phyloP scores from a whole-genome alignment of 1,140 invertebrate species.

The Drepana arcuata region DNA sequence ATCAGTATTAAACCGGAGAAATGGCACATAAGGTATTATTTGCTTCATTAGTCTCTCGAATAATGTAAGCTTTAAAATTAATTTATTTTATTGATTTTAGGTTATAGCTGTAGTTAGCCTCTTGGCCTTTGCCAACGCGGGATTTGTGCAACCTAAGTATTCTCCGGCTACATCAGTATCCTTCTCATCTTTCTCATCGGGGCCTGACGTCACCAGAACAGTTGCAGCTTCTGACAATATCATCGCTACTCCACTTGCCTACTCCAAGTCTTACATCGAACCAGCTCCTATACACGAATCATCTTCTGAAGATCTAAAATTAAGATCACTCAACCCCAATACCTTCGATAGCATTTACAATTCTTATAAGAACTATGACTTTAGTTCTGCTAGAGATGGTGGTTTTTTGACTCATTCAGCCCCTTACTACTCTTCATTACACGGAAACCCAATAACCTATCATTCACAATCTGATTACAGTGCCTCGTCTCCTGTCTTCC shows the following conservation, averaged over 20 bases:
- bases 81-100: constrained; percentile 13
- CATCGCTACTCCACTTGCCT: constrained; percentile 1
- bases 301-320: no score
- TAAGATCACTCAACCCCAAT: no score
- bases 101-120: constrained; percentile 11
- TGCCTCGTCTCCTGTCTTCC: constrained; percentile 2
- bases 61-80: constrained; percentile 14
- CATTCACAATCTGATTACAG: constrained; percentile 2
- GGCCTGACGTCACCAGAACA: constrained; percentile 7
- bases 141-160: constrained; percentile 6
- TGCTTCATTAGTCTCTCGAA: no score
- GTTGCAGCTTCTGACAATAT: constrained; percentile 9
- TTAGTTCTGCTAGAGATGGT: no score
- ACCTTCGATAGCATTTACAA: no score
- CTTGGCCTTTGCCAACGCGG: constrained; percentile 10
- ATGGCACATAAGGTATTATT: constrained; percentile 7
- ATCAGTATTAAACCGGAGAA: constrained; percentile 1
- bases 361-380: no score
- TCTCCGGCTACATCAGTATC: constrained; percentile 6
- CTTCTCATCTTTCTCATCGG: constrained; percentile 11
- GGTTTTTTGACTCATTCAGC: no score
- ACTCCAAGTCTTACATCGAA: constrained; percentile 5
- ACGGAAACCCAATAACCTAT: constrained; percentile 2
- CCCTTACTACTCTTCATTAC: no score
- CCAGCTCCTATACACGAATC: no score